Conservation (phyloP, 2,797 vertebrate genomes). For the Acipenser ruthenus region DNA sequence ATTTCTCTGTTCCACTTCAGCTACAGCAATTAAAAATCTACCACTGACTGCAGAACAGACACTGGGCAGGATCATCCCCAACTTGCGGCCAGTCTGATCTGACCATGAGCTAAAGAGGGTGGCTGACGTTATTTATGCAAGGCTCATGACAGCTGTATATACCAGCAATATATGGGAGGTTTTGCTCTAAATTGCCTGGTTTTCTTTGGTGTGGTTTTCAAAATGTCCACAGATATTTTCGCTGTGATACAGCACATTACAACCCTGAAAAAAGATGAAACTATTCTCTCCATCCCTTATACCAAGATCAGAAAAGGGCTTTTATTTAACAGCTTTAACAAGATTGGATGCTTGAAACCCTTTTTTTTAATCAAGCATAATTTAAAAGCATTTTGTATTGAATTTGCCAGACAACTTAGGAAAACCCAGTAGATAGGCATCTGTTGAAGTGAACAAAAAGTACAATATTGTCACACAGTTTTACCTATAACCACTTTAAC, state of each 20-base stretch:
- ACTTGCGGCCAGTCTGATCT: constrained; percentile 14
- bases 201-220: constrained; percentile 13
- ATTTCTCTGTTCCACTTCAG: constrained; percentile 11
- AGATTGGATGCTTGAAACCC: too few species aligned
- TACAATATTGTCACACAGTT: too few species aligned
- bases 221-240: constrained; percentile 14
- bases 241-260: constrained; percentile 17
- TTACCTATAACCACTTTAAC: too few species aligned
- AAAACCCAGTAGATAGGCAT: too few species aligned
- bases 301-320: too few species aligned
- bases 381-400: too few species aligned
- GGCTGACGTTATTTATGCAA: constrained; percentile 15
- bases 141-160: constrained; percentile 11
- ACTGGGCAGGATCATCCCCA: constrained; percentile 22
- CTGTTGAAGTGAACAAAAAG: too few species aligned
- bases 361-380: too few species aligned
- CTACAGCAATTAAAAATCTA: constrained; percentile 15
- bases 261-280: constrained; percentile 16
- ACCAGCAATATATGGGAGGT: constrained; percentile 19
- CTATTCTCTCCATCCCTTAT: too few species aligned
- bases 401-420: too few species aligned
- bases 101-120: constrained; percentile 23
- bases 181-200: constrained; percentile 16
- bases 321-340: too few species aligned
- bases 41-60: constrained; percentile 15